Base-by-base conservation (phyloP, 1,140 invertebrate species). In the Hormaphis cornu region DNA sequence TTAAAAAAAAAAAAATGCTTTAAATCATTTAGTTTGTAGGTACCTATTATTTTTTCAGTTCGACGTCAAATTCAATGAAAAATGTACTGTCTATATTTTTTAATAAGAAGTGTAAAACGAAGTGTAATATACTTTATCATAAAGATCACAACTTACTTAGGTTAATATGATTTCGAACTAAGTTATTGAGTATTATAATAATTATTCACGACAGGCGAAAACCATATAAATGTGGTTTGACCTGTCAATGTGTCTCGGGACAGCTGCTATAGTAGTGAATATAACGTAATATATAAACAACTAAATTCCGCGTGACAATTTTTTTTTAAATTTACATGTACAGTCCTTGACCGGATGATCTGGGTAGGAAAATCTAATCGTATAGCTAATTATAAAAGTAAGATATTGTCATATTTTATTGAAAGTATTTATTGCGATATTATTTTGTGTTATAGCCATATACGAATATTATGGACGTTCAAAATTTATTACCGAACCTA, bases 401-500 rank as follows among this genome's bases (percentile, higher is more conserved):
- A 37, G 22, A 35, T 20, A 33, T 18, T 5, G 8, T 16, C 18
- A 56, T 37, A 14, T 30, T 24, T 22, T 40, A 58, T 24, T 24
- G 24, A 58, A n/a, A 37, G 24, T 40, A 40, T 56, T 58, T 58
- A 58, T 3, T 3, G 14, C 54, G 10, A 58, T 40, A 58, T 58
- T 24, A 58, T 40, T 14, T 10, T 22, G 54, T 37, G 33, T 40
- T 40, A 37, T 56, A 20, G 10, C 6, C 33, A 37, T 37, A 14
- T 56, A 56, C 3, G 18, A 20, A 35, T 35, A 35, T 20, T 56
- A 18, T 37, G 20, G 33, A 40, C 20, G 20, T 58, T 40, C 7
- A 22, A 40, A n/a, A 58, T 58, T 58, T 58, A 58, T 24, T 16
- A 24, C 22, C 35, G 54, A 20, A 58, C 54, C 54, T 40, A 58